These are phyloP conservation scores for Euwallacea fornicatus DNA, from an alignment of 1,140 invertebrate species.

Conservation along the genomic window DNA sequence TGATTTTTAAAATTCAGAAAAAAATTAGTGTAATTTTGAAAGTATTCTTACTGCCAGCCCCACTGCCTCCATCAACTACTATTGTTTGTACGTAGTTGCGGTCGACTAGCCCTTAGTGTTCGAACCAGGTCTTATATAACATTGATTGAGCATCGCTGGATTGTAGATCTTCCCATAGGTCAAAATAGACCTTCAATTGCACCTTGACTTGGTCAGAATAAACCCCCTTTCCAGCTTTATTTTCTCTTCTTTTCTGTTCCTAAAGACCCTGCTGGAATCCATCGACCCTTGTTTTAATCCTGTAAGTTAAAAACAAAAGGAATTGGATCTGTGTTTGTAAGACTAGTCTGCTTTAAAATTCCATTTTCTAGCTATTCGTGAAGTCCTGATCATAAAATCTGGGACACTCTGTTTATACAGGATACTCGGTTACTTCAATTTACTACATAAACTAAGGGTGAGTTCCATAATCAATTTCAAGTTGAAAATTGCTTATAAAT, in stretches of 20 bases:
- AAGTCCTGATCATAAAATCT: too few species aligned
- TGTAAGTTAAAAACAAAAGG: conserved; percentile 45
- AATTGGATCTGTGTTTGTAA: conserved; percentile 23
- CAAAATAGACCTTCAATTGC: conserved; percentile 50
- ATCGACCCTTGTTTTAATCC: conserved; percentile 52
- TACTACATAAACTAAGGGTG: too few species aligned
- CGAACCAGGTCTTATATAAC: neutral
- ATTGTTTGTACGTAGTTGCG: conserved; percentile 46
- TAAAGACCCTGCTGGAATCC: conserved; percentile 51
- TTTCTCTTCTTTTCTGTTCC: conserved; percentile 48
- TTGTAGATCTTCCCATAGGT: conserved; percentile 35
- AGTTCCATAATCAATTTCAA: too few species aligned
- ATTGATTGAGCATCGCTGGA: conserved; percentile 24
- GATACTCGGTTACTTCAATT: too few species aligned
- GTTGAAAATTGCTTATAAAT: too few species aligned
- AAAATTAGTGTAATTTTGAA: too few species aligned
- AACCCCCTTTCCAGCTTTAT: conserved; percentile 50
- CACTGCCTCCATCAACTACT: conserved; percentile 27
- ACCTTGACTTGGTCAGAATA: conserved; percentile 61
- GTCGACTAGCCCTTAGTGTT: conserved; percentile 39
- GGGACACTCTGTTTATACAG: too few species aligned
- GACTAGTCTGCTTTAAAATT: too few species aligned
- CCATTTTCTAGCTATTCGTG: too few species aligned
- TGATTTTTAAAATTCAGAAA: too few species aligned
- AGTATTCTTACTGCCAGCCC: neutral